Evolutionary conservation across 2,888 invertebrate species (phyloP).

Genomic region (Metellina segmentata): DNA sequence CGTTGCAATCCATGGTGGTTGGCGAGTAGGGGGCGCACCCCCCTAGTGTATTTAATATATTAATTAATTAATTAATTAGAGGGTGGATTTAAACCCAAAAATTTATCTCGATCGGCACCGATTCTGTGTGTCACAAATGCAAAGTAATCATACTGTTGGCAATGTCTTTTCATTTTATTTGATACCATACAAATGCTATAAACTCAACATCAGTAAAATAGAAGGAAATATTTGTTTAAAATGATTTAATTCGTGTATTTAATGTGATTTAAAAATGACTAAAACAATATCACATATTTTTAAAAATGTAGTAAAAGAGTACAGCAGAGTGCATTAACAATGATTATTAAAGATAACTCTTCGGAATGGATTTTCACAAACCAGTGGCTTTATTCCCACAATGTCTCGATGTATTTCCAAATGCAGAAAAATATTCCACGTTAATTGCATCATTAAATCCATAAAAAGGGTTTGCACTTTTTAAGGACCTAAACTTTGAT

Average conservation of each 20-base stretch:
- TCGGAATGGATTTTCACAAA: background rate
- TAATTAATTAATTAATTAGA: no score
- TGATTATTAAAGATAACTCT: background rate
- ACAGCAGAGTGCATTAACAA: constrained; percentile 5
- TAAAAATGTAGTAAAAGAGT: background rate
- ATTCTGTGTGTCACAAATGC: no score
- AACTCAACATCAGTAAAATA: constrained; percentile 62
- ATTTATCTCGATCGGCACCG: no score
- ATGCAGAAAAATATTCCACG: background rate
- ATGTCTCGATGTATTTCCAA: background rate
- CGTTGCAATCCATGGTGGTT: no score
- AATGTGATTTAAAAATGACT: background rate
- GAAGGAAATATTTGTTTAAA: constrained; percentile 43
- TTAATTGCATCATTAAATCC: background rate
- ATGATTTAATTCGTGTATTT: constrained; percentile 1
- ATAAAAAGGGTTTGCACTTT: background rate
- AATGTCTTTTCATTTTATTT: constrained; percentile 37
- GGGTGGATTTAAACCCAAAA: no score
- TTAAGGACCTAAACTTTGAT: no score
- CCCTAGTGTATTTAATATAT: no score
- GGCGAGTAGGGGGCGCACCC: no score
- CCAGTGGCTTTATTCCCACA: background rate
- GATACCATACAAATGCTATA: constrained; percentile 53
- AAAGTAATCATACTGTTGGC: background rate
- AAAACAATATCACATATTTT: constrained; percentile 23